phyloP scores from a whole-genome alignment of 2,888 invertebrate species.

The Reticulitermes lucifugus region DNA sequence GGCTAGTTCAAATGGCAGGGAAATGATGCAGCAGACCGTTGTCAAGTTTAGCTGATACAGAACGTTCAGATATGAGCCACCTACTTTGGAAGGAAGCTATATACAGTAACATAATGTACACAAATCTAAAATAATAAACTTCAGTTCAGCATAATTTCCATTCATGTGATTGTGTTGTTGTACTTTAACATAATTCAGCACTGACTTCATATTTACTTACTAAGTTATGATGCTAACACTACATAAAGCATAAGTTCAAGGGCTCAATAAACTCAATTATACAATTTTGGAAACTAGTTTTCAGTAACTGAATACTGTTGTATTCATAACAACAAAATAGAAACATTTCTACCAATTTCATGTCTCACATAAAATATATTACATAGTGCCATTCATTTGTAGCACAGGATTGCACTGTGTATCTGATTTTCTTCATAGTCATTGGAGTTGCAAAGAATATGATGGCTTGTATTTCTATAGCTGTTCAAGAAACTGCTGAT shows the following conservation, averaged over 20 bases:
- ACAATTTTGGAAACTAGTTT: not conserved
- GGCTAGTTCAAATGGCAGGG: too few relatives aligned
- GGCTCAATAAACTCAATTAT: not conserved
- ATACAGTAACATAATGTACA: too few relatives aligned
- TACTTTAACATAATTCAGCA: too few relatives aligned
- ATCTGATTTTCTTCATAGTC: not conserved
- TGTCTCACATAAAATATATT: not conserved
- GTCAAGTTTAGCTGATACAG: too few relatives aligned
- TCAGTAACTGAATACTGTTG: not conserved
- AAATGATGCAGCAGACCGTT: too few relatives aligned
- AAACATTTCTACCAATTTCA: not conserved
- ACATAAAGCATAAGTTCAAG: not conserved
- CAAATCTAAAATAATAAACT: too few relatives aligned
- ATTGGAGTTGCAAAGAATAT: conserved; percentile 9
- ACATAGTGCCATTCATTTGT: not conserved
- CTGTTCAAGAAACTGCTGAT: not conserved
- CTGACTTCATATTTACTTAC: too few relatives aligned
- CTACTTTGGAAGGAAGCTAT: too few relatives aligned
- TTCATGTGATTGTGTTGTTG: too few relatives aligned
- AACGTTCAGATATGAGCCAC: too few relatives aligned
- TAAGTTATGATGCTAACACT: not conserved
- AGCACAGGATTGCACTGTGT: not conserved
- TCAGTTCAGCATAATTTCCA: too few relatives aligned
- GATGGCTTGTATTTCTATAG: not conserved
- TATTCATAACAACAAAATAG: not conserved